A percentile compares a stretch with the other conserved stretches of the same genome.
Evolutionary conservation across 2,797 vertebrate genomes (phyloP).

Genomic region (Hydrophis major): DNA sequence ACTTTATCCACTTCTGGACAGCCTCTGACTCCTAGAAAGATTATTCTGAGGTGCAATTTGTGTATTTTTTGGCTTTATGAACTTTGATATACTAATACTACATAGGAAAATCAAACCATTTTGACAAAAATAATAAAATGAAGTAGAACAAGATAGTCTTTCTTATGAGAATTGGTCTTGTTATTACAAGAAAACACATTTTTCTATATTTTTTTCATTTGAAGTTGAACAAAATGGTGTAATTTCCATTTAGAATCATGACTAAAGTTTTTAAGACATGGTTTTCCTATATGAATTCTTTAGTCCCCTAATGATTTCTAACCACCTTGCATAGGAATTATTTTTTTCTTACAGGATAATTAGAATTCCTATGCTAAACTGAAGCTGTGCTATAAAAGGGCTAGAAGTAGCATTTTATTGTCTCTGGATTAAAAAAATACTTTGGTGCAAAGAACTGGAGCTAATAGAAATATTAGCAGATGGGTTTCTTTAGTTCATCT

Average conservation of each 20-base stretch:
- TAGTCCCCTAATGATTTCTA: neutral
- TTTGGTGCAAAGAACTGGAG: conserved; percentile 39
- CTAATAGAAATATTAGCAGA: conserved; percentile 39
- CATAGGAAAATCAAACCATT: neutral
- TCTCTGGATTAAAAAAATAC: conserved; percentile 31
- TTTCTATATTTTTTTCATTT: neutral
- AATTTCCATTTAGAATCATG: neutral
- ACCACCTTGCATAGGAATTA: neutral
- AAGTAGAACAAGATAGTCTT: neutral
- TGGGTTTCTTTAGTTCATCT: conserved; percentile 9
- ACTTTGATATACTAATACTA: neutral
- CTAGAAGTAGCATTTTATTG: conserved; percentile 28
- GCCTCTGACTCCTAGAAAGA: neutral
- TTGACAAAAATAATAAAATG: neutral
- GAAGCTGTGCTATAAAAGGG: conserved; percentile 39
- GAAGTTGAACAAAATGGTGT: neutral
- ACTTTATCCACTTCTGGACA: neutral
- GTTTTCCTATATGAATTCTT: neutral
- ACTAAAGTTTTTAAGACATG: neutral
- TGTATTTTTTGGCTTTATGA: conserved; percentile 21
- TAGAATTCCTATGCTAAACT: conserved; percentile 16
- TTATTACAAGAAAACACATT: neutral
- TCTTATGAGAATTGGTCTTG: neutral
- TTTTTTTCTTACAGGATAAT: neutral
- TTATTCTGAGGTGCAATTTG: neutral